Percentiles rank a stretch among this genome's conserved stretches.
These are phyloP conservation scores for Limnephilus auricula DNA, from an alignment of 2,888 invertebrate species.

Conservation along the genomic window DNA sequence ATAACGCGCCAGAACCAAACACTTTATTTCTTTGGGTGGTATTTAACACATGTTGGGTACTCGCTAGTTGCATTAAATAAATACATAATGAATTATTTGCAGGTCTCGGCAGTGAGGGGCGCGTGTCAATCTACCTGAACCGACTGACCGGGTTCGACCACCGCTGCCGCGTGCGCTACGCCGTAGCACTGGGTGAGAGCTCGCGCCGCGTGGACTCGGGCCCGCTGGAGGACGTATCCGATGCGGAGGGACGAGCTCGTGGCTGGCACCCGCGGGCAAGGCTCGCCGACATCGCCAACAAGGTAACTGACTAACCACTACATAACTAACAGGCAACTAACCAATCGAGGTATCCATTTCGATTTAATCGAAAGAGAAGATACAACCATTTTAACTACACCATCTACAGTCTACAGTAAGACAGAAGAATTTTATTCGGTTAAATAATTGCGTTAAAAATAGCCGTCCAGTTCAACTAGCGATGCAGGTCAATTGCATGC, in stretches of 20 bases:
- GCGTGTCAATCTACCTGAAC: slow-evolving; percentile 80
- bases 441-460: too few species aligned
- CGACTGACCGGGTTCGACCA: slow-evolving; percentile 90
- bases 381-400: too few species aligned
- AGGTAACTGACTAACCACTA: slow-evolving; percentile 69
- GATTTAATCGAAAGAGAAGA: too few species aligned
- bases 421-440: too few species aligned
- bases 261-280: slow-evolving; percentile 84
- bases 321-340: not conserved
- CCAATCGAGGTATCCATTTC: not conserved
- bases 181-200: slow-evolving; percentile 83
- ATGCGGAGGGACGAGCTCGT: slow-evolving; percentile 83
- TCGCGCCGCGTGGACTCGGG: slow-evolving; percentile 84
- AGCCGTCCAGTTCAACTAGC: too few species aligned
- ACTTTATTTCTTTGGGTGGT: too few species aligned
- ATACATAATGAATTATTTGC: too few species aligned
- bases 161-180: slow-evolving; percentile 86
- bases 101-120: slow-evolving; percentile 71
- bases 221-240: slow-evolving; percentile 83
- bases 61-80: too few species aligned
- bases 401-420: too few species aligned
- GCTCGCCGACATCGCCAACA: slow-evolving; percentile 78
- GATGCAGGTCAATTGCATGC: too few species aligned
- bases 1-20: too few species aligned
- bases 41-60: too few species aligned